Conservation (phyloP, 2,797 vertebrate species). For the Helicolenus hilgendorfi region DNA sequence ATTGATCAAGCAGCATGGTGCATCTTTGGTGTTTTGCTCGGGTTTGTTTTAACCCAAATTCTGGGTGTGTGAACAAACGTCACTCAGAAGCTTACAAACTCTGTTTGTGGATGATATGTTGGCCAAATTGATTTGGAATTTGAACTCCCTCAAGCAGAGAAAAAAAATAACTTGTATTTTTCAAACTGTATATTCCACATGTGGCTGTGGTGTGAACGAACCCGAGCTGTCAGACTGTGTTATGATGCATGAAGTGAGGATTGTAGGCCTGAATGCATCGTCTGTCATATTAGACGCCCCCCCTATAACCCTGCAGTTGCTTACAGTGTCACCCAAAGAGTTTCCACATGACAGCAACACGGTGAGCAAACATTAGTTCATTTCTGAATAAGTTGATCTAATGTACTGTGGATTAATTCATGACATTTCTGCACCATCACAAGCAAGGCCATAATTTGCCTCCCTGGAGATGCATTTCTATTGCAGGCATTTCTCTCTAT, state of each 20-base stretch:
- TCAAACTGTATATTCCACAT: neutral
- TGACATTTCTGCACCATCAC: conserved; percentile 15
- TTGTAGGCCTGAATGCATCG: neutral
- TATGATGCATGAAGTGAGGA: conserved; percentile 3
- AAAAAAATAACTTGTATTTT: neutral
- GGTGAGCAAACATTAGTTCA: neutral
- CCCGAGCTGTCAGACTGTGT: neutral
- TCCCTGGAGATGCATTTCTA: conserved; percentile 11
- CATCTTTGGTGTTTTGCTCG: neutral
- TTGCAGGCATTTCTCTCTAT: conserved; percentile 4
- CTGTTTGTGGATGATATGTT: neutral
- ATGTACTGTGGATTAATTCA: conserved; percentile 8
- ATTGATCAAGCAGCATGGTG: conserved; percentile 24
- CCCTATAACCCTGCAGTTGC: neutral
- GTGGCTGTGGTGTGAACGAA: neutral
- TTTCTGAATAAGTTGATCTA: neutral
- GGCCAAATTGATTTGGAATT: conserved; percentile 7
- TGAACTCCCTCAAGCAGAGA: neutral
- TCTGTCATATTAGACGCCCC: neutral
- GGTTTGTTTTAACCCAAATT: neutral
- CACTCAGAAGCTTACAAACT: neutral
- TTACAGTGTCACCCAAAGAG: neutral
- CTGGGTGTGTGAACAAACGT: neutral
- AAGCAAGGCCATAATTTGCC: conserved; percentile 21
- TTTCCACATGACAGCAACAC: neutral